Evolutionary conservation across 2,113 vertebrate species (phyloP).

Genomic region (Baryphthengus martii): DNA sequence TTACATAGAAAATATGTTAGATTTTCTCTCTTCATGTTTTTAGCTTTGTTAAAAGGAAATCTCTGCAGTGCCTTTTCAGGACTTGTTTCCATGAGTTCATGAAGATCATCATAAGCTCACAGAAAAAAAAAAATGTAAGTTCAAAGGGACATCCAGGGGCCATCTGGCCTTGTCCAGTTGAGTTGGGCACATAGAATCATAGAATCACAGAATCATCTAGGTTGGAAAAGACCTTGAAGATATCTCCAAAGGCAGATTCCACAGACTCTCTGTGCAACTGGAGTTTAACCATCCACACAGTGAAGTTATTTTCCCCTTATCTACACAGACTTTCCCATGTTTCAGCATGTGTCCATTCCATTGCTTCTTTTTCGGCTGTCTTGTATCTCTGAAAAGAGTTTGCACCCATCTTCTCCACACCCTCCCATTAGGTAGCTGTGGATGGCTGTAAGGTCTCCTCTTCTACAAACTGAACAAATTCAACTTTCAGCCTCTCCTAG

Average conservation of each 20-base stretch:
- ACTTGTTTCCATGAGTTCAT: neutral
- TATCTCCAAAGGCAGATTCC: neutral
- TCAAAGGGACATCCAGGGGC: neutral
- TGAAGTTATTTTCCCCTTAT: neutral
- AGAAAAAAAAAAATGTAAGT: neutral
- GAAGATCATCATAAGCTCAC: neutral
- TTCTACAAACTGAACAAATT: neutral
- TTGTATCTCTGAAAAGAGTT: neutral
- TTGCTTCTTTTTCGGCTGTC: neutral
- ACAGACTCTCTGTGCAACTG: neutral
- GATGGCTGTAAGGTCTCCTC: neutral
- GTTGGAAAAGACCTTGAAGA: too few relatives aligned
- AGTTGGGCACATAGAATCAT: neutral
- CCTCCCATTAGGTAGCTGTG: neutral
- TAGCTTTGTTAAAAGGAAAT: neutral
- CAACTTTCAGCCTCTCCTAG: neutral
- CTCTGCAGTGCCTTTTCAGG: neutral
- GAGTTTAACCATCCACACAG: neutral
- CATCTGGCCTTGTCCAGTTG: neutral
- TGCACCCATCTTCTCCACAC: neutral
- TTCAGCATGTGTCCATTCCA: fast-evolving
- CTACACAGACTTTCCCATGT: neutral
- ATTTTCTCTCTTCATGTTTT: neutral
- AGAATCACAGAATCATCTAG: too few relatives aligned
- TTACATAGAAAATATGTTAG: neutral